phyloP scores from a whole-genome alignment of 2,797 vertebrate genomes.

The Brachyalestes nurse region DNA sequence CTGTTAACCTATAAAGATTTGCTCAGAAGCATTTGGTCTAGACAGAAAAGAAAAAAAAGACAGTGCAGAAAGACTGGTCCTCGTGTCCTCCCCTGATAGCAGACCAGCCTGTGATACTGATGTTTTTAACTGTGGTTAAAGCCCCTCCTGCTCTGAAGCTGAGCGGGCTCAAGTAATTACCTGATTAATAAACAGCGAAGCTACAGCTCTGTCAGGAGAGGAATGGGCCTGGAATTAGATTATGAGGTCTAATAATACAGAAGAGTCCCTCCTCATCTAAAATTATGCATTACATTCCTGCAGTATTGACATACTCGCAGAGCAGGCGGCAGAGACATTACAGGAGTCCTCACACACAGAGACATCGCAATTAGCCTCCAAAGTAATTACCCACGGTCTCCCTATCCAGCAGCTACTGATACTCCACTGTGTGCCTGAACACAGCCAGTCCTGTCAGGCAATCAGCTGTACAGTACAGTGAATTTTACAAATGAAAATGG shows the following conservation, averaged over 20 bases:
- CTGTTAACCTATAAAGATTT: not conserved
- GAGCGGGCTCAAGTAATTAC: conserved; percentile 53
- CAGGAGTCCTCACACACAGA: conserved; percentile 48
- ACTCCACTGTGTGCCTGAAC: conserved; percentile 35
- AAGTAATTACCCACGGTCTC: conserved; percentile 55
- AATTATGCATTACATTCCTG: conserved; percentile 57
- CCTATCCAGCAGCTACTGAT: conserved; percentile 46
- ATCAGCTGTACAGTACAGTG: not conserved
- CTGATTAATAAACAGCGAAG: conserved; percentile 62
- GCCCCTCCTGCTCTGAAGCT: conserved; percentile 21
- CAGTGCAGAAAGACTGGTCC: not conserved
- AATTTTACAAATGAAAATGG: not conserved
- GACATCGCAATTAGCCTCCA: conserved; percentile 61
- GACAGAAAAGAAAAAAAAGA: not conserved
- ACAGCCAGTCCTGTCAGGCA: conserved; percentile 17
- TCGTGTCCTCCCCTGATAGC: not conserved
- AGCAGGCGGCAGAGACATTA: conserved; percentile 37
- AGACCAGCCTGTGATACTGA: conserved; percentile 8
- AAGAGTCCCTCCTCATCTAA: conserved; percentile 53
- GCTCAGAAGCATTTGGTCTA: not conserved
- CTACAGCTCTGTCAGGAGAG: conserved; percentile 47
- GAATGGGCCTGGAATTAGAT: conserved; percentile 58
- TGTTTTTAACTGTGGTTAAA: conserved; percentile 41
- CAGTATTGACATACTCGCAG: conserved; percentile 52
- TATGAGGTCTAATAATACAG: conserved; percentile 55